phyloP scores from a whole-genome alignment of 2,888 invertebrate species.

The Oasisia sp. region DNA sequence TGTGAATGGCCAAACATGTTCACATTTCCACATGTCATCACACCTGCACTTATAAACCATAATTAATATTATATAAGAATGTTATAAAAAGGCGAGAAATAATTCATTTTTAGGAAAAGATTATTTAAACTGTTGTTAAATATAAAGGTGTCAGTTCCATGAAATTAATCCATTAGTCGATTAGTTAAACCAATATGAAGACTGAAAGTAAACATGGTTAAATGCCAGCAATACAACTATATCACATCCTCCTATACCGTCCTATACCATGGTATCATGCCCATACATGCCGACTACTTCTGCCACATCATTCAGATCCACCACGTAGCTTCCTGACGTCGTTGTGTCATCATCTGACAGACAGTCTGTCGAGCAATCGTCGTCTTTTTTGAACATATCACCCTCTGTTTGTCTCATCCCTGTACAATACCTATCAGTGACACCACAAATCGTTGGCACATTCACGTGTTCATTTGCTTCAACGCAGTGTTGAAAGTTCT shows the following conservation, averaged over 20 bases:
- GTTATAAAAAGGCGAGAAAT: background rate
- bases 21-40: background rate
- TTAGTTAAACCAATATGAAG: background rate
- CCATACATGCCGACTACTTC: background rate
- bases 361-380: background rate
- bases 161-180: background rate
- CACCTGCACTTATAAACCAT: background rate
- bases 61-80: background rate
- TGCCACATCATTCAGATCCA: slow-evolving; percentile 17
- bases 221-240: background rate
- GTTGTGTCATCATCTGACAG: slow-evolving; percentile 22
- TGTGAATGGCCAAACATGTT: background rate
- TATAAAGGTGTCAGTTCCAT: background rate
- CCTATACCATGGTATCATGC: background rate
- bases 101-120: background rate
- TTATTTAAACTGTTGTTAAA: background rate
- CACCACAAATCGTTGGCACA: background rate
- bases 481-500: background rate
- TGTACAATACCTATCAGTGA: background rate
- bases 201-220: background rate
- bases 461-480: background rate
- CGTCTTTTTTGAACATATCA: background rate
- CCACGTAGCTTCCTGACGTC: slow-evolving; percentile 23
- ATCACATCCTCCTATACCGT: background rate
- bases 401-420: background rate